Base-by-base conservation (phyloP, 1,140 invertebrate species). In the Psilanteris sp. region DNA sequence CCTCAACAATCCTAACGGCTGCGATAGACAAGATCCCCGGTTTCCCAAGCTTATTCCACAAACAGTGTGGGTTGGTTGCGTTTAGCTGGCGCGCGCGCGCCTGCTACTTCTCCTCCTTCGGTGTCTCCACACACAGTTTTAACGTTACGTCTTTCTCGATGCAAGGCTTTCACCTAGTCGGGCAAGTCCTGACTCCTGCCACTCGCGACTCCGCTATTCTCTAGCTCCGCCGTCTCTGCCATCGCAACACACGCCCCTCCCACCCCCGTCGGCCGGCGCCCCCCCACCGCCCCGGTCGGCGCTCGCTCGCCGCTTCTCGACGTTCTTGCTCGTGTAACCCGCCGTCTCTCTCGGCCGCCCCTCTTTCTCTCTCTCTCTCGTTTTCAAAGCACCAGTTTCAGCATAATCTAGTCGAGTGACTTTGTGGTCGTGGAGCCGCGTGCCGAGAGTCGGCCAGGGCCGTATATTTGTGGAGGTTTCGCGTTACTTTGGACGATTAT, bases 351-450 rank as follows among this genome's bases (percentile, higher is more conserved):
- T 39, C 18, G 20, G 31, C 32, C 26, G 16, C 44, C 31, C 11
- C 41, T 10, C 20, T 29, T 24, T 22, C 54, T 32, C 55, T 62
- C 62, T 27, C 26, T 18, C 41, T 10, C 20, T 36, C 29, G 7
- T 24, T 46, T 39, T 50, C 55, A 67, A 59, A 82, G 81, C 82
- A 83, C 81, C 80, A 82, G 81, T 83, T 81, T 83, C 79, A 83
- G 81, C 78, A 80, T 83, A 83, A 82, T 81, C 81, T 79, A 80
- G 74, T 79, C 72, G 62, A 80, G 72, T 79, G 79, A 75, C 71
- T 75, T 68, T 68, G 71, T 75, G 71, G 62, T 55, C 62, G 59
- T 62, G 62, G 62, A 75, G 62, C 72, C 72, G 72, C 72, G 72
- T 75, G 64, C 79, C 64, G 43, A 74, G 70, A 71, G 70, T 73